These are phyloP conservation scores for Cnemophilus loriae DNA, from an alignment of 2,113 vertebrate species.

Conservation along the genomic window DNA sequence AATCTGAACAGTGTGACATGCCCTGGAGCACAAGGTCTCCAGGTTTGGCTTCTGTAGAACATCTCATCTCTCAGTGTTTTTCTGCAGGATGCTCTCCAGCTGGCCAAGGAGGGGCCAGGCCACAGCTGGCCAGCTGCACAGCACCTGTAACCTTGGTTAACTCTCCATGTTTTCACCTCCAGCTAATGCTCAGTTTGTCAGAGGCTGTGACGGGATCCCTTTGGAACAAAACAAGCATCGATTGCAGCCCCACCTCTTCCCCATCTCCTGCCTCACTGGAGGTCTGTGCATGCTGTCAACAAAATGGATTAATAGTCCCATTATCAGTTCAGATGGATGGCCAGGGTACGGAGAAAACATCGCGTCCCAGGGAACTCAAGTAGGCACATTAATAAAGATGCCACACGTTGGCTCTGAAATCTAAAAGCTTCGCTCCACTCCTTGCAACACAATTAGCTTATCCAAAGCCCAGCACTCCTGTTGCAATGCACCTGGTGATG, in stretches of 20 bases:
- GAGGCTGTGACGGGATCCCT: not conserved
- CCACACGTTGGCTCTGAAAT: slow-evolving; percentile 20
- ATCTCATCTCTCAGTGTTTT: not conserved
- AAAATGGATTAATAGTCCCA: slow-evolving; percentile 63
- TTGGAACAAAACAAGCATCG: not conserved
- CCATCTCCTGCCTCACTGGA: slow-evolving; percentile 36
- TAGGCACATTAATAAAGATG: slow-evolving; percentile 59
- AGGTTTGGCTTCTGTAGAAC: not conserved
- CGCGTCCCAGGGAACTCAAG: slow-evolving; percentile 47
- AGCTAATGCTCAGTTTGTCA: not conserved
- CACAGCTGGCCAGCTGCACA: not conserved
- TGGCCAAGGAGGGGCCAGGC: not conserved
- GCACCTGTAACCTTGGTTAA: not conserved
- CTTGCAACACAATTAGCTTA: slow-evolving; percentile 37
- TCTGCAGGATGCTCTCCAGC: not conserved
- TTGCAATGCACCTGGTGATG: not conserved
- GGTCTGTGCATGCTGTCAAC: slow-evolving; percentile 43
- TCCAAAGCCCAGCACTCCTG: not conserved
- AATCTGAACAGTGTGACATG: fast-evolving
- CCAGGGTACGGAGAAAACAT: slow-evolving; percentile 52
- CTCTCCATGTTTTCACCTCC: not conserved
- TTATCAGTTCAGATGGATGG: slow-evolving; percentile 64
- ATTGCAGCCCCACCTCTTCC: slow-evolving; percentile 20
- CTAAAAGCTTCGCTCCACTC: not conserved
- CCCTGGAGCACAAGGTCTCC: not conserved